phyloP scores from a whole-genome alignment of 1,140 invertebrate genomes.

The Drosophila oshimai region DNA sequence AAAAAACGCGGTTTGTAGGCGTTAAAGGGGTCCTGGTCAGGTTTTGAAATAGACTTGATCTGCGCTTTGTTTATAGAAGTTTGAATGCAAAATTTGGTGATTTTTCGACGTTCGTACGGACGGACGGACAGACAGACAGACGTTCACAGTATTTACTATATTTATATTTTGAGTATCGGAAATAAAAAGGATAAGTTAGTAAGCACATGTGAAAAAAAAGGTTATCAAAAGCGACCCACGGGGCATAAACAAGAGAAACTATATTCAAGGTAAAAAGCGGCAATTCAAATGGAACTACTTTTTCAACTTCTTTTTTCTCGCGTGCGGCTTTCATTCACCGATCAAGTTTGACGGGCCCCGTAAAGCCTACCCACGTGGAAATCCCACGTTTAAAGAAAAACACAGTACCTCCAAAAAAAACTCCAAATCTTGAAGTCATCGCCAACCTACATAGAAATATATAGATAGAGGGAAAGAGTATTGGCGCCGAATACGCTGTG shows the following conservation, averaged over 20 bases:
- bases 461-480: slow-evolving; percentile 26
- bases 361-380: slow-evolving; percentile 41
- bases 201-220: slow-evolving; percentile 70
- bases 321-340: slow-evolving; percentile 26
- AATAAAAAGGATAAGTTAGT: slow-evolving; percentile 47
- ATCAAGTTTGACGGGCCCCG: slow-evolving; percentile 50
- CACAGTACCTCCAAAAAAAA: slow-evolving; percentile 4
- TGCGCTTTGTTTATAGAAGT: too few relatives aligned
- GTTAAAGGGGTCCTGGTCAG: too few relatives aligned
- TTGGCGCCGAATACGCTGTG: slow-evolving; percentile 71
- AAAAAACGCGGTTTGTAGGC: too few relatives aligned
- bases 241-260: slow-evolving; percentile 28
- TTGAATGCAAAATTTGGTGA: too few relatives aligned
- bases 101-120: too few relatives aligned
- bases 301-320: slow-evolving; percentile 28
- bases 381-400: slow-evolving; percentile 16
- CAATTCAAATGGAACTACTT: slow-evolving; percentile 53
- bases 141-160: too few relatives aligned
- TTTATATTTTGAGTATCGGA: too few relatives aligned
- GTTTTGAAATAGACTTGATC: too few relatives aligned
- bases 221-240: slow-evolving; percentile 57
- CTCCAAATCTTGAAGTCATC: slow-evolving; percentile 28
- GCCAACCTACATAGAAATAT: slow-evolving; percentile 37
- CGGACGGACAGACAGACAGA: too few relatives aligned
- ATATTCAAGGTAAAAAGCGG: not conserved